Evolutionary conservation across 1,140 invertebrate genomes (phyloP), one percentile per base, ranked within the genome.

Genomic region (Cydia fagiglandana): DNA sequence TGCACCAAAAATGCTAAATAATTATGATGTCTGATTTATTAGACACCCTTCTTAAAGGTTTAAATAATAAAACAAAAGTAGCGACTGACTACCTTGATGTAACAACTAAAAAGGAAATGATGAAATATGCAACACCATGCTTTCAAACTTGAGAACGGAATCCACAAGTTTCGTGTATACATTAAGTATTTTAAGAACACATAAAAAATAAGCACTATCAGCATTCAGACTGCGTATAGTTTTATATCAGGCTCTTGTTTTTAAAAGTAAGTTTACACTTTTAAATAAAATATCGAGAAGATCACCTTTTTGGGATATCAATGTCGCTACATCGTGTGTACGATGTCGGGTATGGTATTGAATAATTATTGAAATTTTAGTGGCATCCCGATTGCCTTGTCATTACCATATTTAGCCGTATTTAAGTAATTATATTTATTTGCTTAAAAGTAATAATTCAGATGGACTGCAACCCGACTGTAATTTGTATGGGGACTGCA

Each of bases 61-160:
- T 17, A 53, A 7, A 17, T 53, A 53, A 53, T n/a, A 53, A n/a
- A 6, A n/a, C 15, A 61, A 61, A 61, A 24, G 20, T 1, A 24
- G 20, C 9, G 20, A 61, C 56, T 10, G 20, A 12, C 56, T 5
- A 9, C 56, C 17, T 61, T 61, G n/a, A 61, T 61, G 56, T 20
- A 61, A 24, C 10, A 24, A 3, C 56, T 61, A 2, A 61, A 61
- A 61, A 61, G 17, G 20, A 61, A 61, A 61, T 61, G 20, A 61
- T 61, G 56, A 24, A 56, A 61, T 61, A 61, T 61, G 56, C 56
- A 61, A 61, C 56, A 61, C 20, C 56, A 61, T 61, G 20, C 56
- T 61, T 61, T 10, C 56, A 61, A 17, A 61, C n/a, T 20, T 20
- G 50, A 17, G 13, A n/a, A 10, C 53, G 20, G n/a, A 20, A 56